Evolutionary conservation across 2,113 vertebrate species (phyloP).

Genomic region (Bagarius yarrelli): DNA sequence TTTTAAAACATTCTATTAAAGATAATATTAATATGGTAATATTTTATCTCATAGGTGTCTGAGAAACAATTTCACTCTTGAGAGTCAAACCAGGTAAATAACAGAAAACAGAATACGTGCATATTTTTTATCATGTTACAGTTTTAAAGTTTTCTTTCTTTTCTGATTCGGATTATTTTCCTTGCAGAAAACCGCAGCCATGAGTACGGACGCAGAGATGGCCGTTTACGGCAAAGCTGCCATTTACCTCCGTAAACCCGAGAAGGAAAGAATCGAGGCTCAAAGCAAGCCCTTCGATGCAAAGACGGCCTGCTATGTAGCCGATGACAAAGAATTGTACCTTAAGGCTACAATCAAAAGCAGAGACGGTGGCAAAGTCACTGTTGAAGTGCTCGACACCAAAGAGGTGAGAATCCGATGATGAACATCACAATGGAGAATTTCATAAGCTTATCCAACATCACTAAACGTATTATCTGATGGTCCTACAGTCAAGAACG

Average conservation of each 20-base stretch:
- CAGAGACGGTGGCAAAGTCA: slow-evolving; percentile 70
- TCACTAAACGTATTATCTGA: not conserved
- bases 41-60: too few relatives aligned
- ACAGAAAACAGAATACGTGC: not conserved
- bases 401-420: slow-evolving; percentile 62
- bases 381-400: slow-evolving; percentile 68
- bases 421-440: not conserved
- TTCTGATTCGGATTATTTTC: not conserved
- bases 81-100: too few relatives aligned
- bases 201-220: slow-evolving; percentile 53
- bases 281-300: slow-evolving; percentile 77
- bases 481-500: slow-evolving; percentile 44
- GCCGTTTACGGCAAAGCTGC: slow-evolving; percentile 57
- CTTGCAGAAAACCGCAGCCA: slow-evolving; percentile 36
- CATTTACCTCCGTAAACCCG: slow-evolving; percentile 71
- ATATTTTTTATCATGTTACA: too few relatives aligned
- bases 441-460: not conserved
- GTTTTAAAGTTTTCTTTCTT: too few relatives aligned
- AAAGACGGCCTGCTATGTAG: slow-evolving; percentile 76
- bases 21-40: too few relatives aligned
- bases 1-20: too few relatives aligned
- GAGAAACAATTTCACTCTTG: too few relatives aligned
- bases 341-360: slow-evolving; percentile 74
- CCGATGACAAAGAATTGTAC: slow-evolving; percentile 70
- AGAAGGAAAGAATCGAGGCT: slow-evolving; percentile 74